Base-by-base conservation (phyloP, 2,888 invertebrate species). In the Drepana falcataria region DNA sequence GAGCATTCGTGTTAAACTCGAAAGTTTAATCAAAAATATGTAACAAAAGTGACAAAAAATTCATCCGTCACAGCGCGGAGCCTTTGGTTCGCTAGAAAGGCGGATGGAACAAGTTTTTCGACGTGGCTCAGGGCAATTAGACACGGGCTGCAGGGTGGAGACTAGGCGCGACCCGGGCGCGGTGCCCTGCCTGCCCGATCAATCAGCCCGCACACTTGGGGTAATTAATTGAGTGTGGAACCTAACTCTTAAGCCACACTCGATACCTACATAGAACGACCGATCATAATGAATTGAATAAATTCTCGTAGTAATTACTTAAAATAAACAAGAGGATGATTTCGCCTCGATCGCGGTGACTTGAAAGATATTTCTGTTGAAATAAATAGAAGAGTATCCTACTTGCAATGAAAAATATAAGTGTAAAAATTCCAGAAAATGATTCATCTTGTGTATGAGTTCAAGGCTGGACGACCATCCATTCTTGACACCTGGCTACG, bases 191-290 rank as follows among this genome's bases (percentile, higher is more conserved):
- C 59, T 59, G 53, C 49, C 64, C 73, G 77, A 83, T 83, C 81
- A 83, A 83, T 83, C 83, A 79, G 73, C 64, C 71, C 72, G 66
- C 77, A 76, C 76, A 73, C 71, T 64, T 65, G 58, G 60, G 65
- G 65, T 79, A 81, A 86, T 85, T 85, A 81, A 83, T 83, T 83
- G 76, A 73, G 66, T 68, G 75, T 71, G 68, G 70, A 67, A 64
- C 57, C 58, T 57, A 60, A 54, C 60, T 55, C 54, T 48, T 47
- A 35, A 49, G 7, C 49, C 41, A 41, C 21, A 21, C 21, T 1
- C 21, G 1, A 21, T 21, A 55, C 55, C 53, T 52, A 53, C 55
- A 59, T 61, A 55, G 55, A 54, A 59, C 68, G 66, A 71, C 66
- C 68, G 65, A 64, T 69, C 60, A 65, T 56, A 58, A 58, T 62